phyloP scores from a whole-genome alignment of 53 echinoderm and acorn worm genomes.

The Echinarachnius parma region DNA sequence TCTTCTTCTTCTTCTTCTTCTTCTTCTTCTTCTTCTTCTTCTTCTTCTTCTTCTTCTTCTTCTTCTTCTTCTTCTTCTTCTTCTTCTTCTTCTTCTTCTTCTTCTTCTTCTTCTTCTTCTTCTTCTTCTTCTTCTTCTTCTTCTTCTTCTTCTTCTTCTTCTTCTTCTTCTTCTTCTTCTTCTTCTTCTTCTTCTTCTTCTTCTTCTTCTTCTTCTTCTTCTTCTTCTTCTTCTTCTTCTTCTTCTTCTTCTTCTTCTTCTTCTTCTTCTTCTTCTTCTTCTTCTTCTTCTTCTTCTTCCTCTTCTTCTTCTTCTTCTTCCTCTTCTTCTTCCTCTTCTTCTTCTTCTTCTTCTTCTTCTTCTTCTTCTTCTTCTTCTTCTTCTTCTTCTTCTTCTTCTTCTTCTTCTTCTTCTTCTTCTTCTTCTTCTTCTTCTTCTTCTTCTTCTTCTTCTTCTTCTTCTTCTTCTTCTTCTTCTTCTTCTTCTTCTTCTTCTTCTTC shows the following conservation, averaged over 20 bases:
- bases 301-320: too few species aligned
- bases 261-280: neutral
- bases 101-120: neutral
- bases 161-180: neutral
- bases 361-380: neutral
- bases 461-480: neutral
- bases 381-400: neutral
- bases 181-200: neutral
- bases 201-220: neutral
- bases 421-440: neutral
- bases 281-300: too few species aligned
- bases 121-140: neutral
- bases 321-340: too few species aligned
- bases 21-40: too few species aligned
- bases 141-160: neutral
- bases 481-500: neutral
- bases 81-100: neutral
- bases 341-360: too few species aligned
- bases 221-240: neutral
- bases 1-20: too few species aligned
- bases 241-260: neutral
- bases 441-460: neutral
- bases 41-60: too few species aligned
- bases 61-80: neutral
- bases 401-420: neutral